A percentile compares a stretch with the other conserved stretches of the same genome.
Evolutionary conservation across 2,888 invertebrate species (phyloP).

Genomic region (Cotesia congregata): DNA sequence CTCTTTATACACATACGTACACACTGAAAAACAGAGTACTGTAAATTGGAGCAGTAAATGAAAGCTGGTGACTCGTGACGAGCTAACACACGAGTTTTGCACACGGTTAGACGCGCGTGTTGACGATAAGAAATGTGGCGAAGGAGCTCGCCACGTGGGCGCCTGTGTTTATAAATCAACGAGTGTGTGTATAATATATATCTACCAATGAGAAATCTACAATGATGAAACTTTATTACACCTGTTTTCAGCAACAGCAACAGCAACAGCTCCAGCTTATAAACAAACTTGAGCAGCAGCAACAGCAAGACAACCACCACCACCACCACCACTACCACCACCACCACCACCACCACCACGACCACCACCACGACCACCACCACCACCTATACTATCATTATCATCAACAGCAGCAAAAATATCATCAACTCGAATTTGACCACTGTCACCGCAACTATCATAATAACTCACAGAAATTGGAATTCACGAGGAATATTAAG

Average conservation of each 20-base stretch:
- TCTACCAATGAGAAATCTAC: slow-evolving; percentile 6
- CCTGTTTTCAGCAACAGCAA: slow-evolving; percentile 18
- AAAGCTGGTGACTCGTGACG: slow-evolving; percentile 9
- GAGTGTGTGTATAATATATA: neutral
- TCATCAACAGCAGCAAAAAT: slow-evolving; percentile 2
- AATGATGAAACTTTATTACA: slow-evolving; percentile 29
- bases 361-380: slow-evolving; percentile 5
- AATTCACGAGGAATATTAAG: neutral
- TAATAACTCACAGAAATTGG: neutral
- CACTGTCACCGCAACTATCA: slow-evolving; percentile 6
- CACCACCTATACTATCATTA: neutral
- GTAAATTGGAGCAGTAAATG: neutral
- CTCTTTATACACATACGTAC: too few species aligned
- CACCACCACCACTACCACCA: neutral
- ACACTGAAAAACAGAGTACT: too few species aligned
- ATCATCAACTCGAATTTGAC: neutral
- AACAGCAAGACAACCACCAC: slow-evolving; percentile 11
- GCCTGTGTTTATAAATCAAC: slow-evolving; percentile 33
- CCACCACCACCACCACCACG: neutral
- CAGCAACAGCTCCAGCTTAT: slow-evolving; percentile 1
- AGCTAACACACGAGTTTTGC: neutral
- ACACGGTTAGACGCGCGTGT: slow-evolving; percentile 11
- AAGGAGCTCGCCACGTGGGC: slow-evolving; percentile 30
- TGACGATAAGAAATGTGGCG: slow-evolving; percentile 18
- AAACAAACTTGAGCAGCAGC: neutral